Percentiles rank a stretch among this genome's conserved stretches.
These are phyloP conservation scores for Parthenolecanium corni DNA, from an alignment of 2,888 invertebrate species.

Conservation along the genomic window DNA sequence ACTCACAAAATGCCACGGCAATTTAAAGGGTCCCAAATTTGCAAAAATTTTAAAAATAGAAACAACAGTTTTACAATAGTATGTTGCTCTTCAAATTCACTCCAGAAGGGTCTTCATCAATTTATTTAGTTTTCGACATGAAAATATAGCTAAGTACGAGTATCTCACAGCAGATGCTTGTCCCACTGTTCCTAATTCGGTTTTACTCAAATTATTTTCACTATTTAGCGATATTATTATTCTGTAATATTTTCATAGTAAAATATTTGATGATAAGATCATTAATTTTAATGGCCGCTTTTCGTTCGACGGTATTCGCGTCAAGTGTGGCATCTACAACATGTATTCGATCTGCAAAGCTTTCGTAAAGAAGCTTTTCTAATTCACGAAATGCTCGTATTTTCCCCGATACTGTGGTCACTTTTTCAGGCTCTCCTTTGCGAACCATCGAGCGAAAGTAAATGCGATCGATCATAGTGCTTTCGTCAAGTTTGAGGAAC, in stretches of 20 bases:
- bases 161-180: no score
- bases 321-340: neutral
- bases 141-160: no score
- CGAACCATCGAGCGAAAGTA: neutral
- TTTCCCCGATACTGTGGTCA: neutral
- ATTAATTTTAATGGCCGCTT: neutral
- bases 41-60: no score
- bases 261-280: slow-evolving; percentile 7
- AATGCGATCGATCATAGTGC: neutral
- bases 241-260: neutral
- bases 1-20: no score
- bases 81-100: no score
- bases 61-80: no score
- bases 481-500: neutral
- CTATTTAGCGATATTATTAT: neutral
- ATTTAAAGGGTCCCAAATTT: no score
- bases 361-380: neutral
- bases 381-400: slow-evolving; percentile 2
- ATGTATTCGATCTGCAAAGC: neutral
- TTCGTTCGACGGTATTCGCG: neutral
- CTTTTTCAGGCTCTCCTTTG: neutral
- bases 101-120: no score
- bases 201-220: neutral
- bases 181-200: no score
- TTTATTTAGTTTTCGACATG: no score